Evolutionary conservation across 1,140 invertebrate species (phyloP).

Genomic region (Drosophila nigromelanica): DNA sequence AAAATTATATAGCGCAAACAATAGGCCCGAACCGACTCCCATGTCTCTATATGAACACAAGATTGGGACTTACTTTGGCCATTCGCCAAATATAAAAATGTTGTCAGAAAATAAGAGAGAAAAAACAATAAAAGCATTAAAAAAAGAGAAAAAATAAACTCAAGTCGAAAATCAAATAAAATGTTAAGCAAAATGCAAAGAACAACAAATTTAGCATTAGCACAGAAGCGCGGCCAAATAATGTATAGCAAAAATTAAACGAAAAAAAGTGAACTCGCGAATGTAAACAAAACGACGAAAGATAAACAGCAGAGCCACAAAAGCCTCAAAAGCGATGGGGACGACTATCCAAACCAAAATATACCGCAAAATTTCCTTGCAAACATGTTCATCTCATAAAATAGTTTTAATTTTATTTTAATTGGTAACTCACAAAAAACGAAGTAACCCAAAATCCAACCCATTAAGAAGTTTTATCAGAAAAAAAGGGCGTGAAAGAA

Average conservation of each 20-base stretch:
- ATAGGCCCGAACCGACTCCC: slow-evolving; percentile 48
- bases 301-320: slow-evolving; percentile 77
- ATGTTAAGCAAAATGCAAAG: slow-evolving; percentile 78
- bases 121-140: slow-evolving; percentile 14
- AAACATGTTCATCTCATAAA: not conserved
- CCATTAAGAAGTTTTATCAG: slow-evolving; percentile 40
- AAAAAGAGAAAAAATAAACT: slow-evolving; percentile 21
- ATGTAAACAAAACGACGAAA: slow-evolving; percentile 79
- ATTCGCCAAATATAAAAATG: slow-evolving; percentile 67
- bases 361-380: not conserved
- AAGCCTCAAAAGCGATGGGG: slow-evolving; percentile 26
- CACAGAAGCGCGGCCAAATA: slow-evolving; percentile 40
- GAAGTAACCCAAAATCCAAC: not conserved
- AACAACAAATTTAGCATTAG: slow-evolving; percentile 71
- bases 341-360: not conserved
- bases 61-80: slow-evolving; percentile 76
- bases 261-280: slow-evolving; percentile 45
- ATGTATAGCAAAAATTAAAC: slow-evolving; percentile 19
- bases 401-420: slow-evolving; percentile 40
- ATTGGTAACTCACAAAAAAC: slow-evolving; percentile 11
- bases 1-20: slow-evolving; percentile 75
- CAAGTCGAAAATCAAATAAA: slow-evolving; percentile 77
- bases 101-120: slow-evolving; percentile 40
- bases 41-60: slow-evolving; percentile 31
- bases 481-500: slow-evolving; percentile 1